phyloP scores from a whole-genome alignment of 2,797 vertebrate genomes.

The Diplodus sargus region DNA sequence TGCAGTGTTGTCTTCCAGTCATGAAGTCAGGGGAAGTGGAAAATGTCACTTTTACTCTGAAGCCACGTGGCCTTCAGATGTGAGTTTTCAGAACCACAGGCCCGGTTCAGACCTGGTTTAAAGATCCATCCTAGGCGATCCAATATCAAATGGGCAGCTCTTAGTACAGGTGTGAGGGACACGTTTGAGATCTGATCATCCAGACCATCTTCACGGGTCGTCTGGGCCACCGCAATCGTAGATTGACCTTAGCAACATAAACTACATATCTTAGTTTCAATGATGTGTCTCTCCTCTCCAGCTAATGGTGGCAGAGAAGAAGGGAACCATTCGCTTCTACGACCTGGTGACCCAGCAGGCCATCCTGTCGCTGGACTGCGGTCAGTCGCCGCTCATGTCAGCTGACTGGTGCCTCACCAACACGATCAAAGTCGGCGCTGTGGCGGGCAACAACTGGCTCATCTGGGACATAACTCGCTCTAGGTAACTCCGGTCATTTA shows the following conservation, averaged over 20 bases:
- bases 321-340: constrained; percentile 94
- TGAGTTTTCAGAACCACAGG: neutral
- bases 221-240: neutral
- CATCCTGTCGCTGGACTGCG: constrained; percentile 94
- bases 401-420: constrained; percentile 97
- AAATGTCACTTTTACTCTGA: neutral
- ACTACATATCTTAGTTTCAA: neutral
- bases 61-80: neutral
- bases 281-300: constrained; percentile 61
- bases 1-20: neutral
- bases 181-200: too few species aligned
- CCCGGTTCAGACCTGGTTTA: too few species aligned
- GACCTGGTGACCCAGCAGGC: constrained; percentile 94
- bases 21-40: neutral
- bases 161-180: too few species aligned
- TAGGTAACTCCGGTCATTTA: constrained; percentile 84
- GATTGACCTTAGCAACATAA: neutral
- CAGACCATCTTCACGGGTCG: neutral
- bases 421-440: constrained; percentile 94
- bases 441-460: constrained; percentile 94
- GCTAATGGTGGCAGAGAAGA: constrained; percentile 98
- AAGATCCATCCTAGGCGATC: too few species aligned
- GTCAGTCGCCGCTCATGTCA: constrained; percentile 92
- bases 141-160: too few species aligned
- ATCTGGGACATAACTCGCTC: constrained; percentile 97